Evolutionary conservation across 2,113 vertebrate species (phyloP).

Genomic region (Natator depressus): DNA sequence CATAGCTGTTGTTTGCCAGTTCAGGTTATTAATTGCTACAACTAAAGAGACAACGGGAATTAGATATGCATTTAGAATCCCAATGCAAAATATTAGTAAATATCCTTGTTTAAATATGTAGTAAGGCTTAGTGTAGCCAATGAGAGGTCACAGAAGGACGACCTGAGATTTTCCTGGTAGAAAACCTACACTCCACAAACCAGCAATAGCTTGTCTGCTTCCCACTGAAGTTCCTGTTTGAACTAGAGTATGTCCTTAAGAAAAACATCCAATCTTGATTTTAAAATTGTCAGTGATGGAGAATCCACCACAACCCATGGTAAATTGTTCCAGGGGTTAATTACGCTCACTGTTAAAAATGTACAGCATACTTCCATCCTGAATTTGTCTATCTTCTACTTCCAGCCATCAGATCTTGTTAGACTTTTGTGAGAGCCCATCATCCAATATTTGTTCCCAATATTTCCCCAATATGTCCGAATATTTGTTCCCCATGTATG

Average conservation of each 20-base stretch:
- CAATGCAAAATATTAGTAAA: not conserved
- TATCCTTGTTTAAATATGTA: not conserved
- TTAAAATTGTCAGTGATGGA: not conserved
- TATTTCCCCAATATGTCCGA: too few relatives aligned
- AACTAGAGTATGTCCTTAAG: not conserved
- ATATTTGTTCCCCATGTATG: not conserved
- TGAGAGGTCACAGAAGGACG: not conserved
- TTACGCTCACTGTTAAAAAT: not conserved
- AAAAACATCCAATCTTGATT: not conserved
- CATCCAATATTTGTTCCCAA: not conserved
- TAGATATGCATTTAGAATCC: not conserved
- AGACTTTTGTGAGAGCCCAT: not conserved
- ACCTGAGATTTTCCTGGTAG: not conserved
- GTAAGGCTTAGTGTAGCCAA: not conserved
- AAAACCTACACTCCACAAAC: not conserved
- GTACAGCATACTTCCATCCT: not conserved
- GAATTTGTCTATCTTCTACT: not conserved
- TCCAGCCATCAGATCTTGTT: not conserved
- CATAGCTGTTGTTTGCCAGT: conserved; percentile 96
- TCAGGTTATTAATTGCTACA: conserved; percentile 91
- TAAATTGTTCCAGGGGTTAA: not conserved
- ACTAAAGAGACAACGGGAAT: conserved; percentile 76
- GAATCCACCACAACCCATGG: not conserved
- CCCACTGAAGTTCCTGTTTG: not conserved
- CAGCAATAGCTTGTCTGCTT: not conserved